phyloP scores from a whole-genome alignment of 2,113 vertebrate genomes.

The Eleginops maclovinus region DNA sequence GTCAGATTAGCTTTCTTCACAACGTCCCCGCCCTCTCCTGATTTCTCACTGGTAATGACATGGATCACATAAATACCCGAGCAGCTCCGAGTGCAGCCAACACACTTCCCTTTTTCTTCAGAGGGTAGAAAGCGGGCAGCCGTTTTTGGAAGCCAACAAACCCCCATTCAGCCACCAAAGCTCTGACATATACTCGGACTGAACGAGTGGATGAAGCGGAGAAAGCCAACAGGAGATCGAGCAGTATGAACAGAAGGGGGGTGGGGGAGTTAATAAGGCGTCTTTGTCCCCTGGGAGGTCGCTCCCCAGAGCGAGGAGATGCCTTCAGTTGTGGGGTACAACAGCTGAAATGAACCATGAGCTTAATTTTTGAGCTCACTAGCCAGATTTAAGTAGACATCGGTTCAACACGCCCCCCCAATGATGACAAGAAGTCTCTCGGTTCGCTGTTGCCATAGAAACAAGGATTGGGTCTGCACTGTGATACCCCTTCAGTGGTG shows the following conservation, averaged over 20 bases:
- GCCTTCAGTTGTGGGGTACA: slow-evolving; percentile 43
- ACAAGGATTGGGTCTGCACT: slow-evolving; percentile 58
- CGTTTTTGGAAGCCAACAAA: slow-evolving; percentile 50
- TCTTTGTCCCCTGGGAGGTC: slow-evolving; percentile 48
- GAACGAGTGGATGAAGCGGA: slow-evolving; percentile 47
- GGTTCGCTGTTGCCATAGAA: slow-evolving; percentile 78
- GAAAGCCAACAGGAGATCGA: slow-evolving; percentile 38
- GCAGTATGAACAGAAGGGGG: slow-evolving; percentile 20
- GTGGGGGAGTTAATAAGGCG: slow-evolving; percentile 38
- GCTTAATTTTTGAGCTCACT: slow-evolving; percentile 45
- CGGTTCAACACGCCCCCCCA: slow-evolving; percentile 47
- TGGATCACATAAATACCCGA: slow-evolving; percentile 58
- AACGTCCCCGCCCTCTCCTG: slow-evolving; percentile 43
- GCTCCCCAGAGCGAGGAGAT: slow-evolving; percentile 22
- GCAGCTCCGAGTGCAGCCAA: slow-evolving; percentile 65
- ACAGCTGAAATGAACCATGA: slow-evolving; percentile 52
- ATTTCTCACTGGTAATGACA: slow-evolving; percentile 54
- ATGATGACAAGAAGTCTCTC: slow-evolving; percentile 60
- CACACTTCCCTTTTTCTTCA: slow-evolving; percentile 66
- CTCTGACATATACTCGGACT: slow-evolving; percentile 56
- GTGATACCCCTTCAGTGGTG: slow-evolving; percentile 52
- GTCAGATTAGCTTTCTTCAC: slow-evolving; percentile 64
- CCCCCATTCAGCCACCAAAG: slow-evolving; percentile 59
- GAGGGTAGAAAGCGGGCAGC: slow-evolving; percentile 50
- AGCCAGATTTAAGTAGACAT: slow-evolving; percentile 41